Base-by-base conservation (phyloP, 2,888 invertebrate genomes). In the Listrodromus nycthemerus region DNA sequence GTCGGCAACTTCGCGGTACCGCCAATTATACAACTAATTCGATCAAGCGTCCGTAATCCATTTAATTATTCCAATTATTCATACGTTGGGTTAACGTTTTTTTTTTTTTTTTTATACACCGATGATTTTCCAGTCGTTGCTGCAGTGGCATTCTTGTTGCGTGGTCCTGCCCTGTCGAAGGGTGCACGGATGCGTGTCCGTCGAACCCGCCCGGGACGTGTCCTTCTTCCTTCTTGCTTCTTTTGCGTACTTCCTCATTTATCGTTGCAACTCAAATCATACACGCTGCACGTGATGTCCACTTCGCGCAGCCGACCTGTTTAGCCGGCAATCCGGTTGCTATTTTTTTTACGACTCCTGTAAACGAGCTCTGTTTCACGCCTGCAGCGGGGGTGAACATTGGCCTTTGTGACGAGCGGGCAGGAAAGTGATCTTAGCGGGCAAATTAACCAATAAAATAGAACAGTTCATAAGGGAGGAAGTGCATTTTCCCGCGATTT, bases 51-150 rank as follows among this genome's bases (percentile, higher is more conserved):
- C 83, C 81, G 76, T 86, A 67, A 81, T 80, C 66, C 80, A 79
- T 81, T 84, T 86, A 85, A 86, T 86, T 82, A 84, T 82, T 75
- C 78, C 80, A 84, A 86, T 86, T 86, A 84, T 82, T 84, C 83
- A 80, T 83, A 73, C 45, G 75, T 65, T 45, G 63, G 19, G 8
- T 48, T 16, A 21, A 52, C 21, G 41, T 58, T 21, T 30, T 7
- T 21, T 63, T 70, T 33, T 65, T 27, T 41, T 70, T 7, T 30
- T 37, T 2, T 8, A 10, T 37, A 37, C 37, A 19, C 61, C 27
- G 30, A 73, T 45, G 52, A 41, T 73, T 61, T 48, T 48, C 10
- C 48, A 66, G 16, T 52, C 63, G 30, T 50, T 3, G 48, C 45
- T 27, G 70, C 50, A 58, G 7, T 10, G 24, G 21, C 41, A 33